Percentiles rank a stretch among this genome's conserved stretches.
These are phyloP conservation scores for Thinocorus orbignyianus DNA, from an alignment of 2,113 vertebrate species.

Conservation along the genomic window DNA sequence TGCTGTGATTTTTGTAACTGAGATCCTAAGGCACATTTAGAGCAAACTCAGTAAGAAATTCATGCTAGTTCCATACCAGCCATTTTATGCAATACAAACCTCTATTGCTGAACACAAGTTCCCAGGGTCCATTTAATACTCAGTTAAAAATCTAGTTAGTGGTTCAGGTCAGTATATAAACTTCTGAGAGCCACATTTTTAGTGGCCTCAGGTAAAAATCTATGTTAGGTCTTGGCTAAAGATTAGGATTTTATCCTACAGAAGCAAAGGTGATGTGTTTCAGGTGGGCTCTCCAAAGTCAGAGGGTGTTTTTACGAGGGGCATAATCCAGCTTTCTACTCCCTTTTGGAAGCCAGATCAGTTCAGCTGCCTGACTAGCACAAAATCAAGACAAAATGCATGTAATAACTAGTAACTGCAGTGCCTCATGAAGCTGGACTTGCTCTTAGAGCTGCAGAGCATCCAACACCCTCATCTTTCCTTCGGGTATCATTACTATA, in stretches of 20 bases:
- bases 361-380: not conserved
- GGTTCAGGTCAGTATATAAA: not conserved
- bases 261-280: not conserved
- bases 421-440: not conserved
- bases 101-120: not conserved
- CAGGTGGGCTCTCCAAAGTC: rapidly evolving
- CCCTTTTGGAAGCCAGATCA: not conserved
- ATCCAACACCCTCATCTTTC: not conserved
- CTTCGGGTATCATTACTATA: not conserved
- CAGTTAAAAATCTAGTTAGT: not conserved
- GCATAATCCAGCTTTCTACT: not conserved
- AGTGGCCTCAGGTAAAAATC: not conserved
- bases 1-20: not conserved
- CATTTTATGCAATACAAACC: conserved; percentile 11
- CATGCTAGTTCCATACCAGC: not conserved
- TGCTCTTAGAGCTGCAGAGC: not conserved
- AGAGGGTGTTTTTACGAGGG: not conserved
- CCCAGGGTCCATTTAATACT: not conserved
- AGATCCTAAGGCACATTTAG: not conserved
- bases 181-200: not conserved
- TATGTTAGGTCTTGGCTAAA: not conserved
- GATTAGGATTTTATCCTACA: not conserved
- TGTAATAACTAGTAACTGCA: not conserved
- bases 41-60: conserved; percentile 20
- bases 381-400: not conserved